Evolutionary conservation across 53 echinoderm and acorn worm species (phyloP).

Genomic region (Luidia sarsii): DNA sequence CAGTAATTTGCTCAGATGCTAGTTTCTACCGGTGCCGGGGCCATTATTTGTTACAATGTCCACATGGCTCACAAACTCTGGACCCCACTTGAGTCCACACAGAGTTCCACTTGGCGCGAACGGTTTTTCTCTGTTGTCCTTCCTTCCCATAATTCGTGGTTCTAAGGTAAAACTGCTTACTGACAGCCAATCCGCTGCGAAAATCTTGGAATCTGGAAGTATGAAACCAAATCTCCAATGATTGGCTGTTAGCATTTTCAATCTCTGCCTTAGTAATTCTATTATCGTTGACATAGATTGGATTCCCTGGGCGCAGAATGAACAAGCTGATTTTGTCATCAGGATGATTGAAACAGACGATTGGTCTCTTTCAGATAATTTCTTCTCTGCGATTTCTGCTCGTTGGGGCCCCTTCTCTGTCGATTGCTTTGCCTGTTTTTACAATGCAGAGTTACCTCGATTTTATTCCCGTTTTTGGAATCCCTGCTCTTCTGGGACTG

Average conservation of each 20-base stretch:
- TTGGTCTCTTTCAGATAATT: conserved; percentile 34
- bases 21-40: conserved; percentile 13
- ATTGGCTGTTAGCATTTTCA: neutral
- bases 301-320: conserved; percentile 29
- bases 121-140: neutral
- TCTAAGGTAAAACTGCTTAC: neutral
- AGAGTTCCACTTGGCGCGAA: conserved; percentile 42
- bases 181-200: neutral
- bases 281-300: neutral
- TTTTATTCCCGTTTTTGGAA: conserved; percentile 1
- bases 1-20: conserved; percentile 19
- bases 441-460: conserved; percentile 12
- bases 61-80: conserved; percentile 40
- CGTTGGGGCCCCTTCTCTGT: conserved; percentile 23
- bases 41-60: conserved; percentile 2
- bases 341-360: conserved; percentile 42
- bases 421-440: conserved; percentile 6
- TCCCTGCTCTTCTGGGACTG: neutral
- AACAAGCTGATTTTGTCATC: conserved; percentile 47
- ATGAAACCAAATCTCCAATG: neutral
- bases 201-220: conserved; percentile 4
- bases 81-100: conserved; percentile 17
- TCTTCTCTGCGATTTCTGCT: too few species aligned
- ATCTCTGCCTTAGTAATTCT: neutral
- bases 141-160: neutral